Percentiles rank a stretch among this genome's conserved stretches.
Evolutionary conservation across 1,140 invertebrate genomes (phyloP).

Genomic region (Caenorhabditis latens): DNA sequence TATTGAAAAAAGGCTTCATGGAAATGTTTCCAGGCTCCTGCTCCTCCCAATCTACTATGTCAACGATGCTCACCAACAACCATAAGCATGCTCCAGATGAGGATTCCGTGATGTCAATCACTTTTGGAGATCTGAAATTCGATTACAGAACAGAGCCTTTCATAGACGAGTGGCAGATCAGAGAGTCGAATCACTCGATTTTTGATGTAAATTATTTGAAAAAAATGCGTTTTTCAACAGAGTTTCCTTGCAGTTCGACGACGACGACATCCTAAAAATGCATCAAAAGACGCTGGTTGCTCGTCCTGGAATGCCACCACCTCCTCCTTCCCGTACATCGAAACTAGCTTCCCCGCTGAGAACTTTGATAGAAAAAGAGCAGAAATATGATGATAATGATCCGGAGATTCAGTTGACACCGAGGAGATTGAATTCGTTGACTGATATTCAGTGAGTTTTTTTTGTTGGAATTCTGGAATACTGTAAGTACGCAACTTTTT

Average conservation of each 20-base stretch:
- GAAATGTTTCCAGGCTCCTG: not conserved
- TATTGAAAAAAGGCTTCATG: not conserved
- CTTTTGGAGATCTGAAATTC: conserved; percentile 44
- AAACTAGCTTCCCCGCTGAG: not conserved
- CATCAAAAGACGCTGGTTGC: conserved; percentile 4
- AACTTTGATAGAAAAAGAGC: conserved; percentile 11
- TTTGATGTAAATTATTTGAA: not conserved
- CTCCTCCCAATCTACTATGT: conserved; percentile 37
- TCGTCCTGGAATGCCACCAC: conserved; percentile 23
- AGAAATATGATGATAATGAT: conserved; percentile 31
- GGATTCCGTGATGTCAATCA: conserved; percentile 33
- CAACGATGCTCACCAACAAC: not conserved
- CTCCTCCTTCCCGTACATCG: not conserved
- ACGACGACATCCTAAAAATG: not conserved
- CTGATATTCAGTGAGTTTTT: conserved; percentile 33
- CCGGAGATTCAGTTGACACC: conserved; percentile 24
- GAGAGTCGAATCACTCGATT: conserved; percentile 38
- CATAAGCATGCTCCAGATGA: conserved; percentile 2
- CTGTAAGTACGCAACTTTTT: not conserved
- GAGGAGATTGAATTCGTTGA: not conserved
- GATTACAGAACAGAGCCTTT: conserved; percentile 40
- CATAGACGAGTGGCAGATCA: conserved; percentile 9
- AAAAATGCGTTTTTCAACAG: not conserved
- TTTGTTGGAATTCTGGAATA: not conserved
- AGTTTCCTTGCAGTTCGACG: not conserved